Conservation (phyloP, 1,140 invertebrate species). For the Bombus impatiens region DNA sequence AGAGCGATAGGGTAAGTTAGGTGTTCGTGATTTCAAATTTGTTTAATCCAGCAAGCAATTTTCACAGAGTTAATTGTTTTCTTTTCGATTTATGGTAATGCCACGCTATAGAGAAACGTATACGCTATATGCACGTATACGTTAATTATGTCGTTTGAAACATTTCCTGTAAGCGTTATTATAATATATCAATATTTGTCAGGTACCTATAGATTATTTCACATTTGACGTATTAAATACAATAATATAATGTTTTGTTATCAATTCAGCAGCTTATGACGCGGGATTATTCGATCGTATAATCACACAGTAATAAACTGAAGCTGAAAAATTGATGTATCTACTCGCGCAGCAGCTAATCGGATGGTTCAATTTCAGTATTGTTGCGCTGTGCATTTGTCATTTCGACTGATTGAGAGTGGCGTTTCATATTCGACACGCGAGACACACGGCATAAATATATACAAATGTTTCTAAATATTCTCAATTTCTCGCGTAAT, state of each 20-base stretch:
- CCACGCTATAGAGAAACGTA: not conserved
- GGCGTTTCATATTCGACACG: not conserved
- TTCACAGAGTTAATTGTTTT: not conserved
- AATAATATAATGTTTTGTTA: not conserved
- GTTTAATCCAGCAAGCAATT: not conserved
- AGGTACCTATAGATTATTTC: not conserved
- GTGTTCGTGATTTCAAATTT: not conserved
- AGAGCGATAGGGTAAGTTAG: not conserved
- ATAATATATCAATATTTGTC: not conserved
- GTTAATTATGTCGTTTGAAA: not conserved
- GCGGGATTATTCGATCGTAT: not conserved
- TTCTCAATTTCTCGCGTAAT: too few relatives aligned
- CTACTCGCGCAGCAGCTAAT: not conserved
- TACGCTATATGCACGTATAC: not conserved
- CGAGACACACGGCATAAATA: not conserved
- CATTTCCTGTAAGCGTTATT: not conserved
- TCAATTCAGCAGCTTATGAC: not conserved
- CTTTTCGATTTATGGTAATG: not conserved
- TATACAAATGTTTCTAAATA: too few relatives aligned
- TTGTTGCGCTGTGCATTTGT: not conserved
- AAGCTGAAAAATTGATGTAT: conserved; percentile 1
- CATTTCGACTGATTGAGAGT: not conserved
- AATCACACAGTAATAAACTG: not conserved
- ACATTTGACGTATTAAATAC: not conserved
- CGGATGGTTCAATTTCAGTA: not conserved